Conservation (phyloP, 2,113 vertebrate species). For the Macquaria ambigua region DNA sequence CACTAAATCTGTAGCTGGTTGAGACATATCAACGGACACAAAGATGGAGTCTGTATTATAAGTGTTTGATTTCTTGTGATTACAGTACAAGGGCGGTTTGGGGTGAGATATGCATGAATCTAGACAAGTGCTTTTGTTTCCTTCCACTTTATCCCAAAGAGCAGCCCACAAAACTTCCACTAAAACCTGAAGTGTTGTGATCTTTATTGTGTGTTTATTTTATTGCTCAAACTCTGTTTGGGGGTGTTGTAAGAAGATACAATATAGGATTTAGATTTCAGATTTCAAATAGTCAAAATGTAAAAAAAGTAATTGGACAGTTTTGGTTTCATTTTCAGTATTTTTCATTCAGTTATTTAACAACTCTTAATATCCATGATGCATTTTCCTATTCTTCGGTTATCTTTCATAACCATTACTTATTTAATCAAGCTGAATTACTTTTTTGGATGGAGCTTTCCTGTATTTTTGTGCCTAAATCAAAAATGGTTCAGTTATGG, state of each 20-base stretch:
- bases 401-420: slow-evolving; percentile 55
- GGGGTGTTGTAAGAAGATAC: slow-evolving; percentile 19
- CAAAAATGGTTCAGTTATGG: slow-evolving; percentile 57
- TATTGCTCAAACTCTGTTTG: slow-evolving; percentile 40
- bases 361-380: slow-evolving; percentile 42
- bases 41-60: slow-evolving; percentile 23
- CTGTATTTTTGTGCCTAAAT: slow-evolving; percentile 78
- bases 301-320: not conserved
- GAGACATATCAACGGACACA: slow-evolving; percentile 31
- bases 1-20: slow-evolving; percentile 35
- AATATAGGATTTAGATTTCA: slow-evolving; percentile 30
- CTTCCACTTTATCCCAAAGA: slow-evolving; percentile 72
- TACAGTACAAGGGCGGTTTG: slow-evolving; percentile 33
- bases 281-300: slow-evolving; percentile 30
- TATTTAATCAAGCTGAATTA: slow-evolving; percentile 55
- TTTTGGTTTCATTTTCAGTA: slow-evolving; percentile 25
- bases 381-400: slow-evolving; percentile 57
- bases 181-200: slow-evolving; percentile 50
- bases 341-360: slow-evolving; percentile 39
- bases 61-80: slow-evolving; percentile 35
- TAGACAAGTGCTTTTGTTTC: slow-evolving; percentile 55
- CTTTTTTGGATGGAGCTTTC: slow-evolving; percentile 63
- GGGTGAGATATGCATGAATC: slow-evolving; percentile 45
- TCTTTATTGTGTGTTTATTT: slow-evolving; percentile 52
- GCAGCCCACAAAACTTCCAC: slow-evolving; percentile 57